A percentile compares a stretch with the other conserved stretches of the same genome.
Evolutionary conservation across 2,888 invertebrate genomes (phyloP).

Genomic region (Drosophila lacicola): DNA sequence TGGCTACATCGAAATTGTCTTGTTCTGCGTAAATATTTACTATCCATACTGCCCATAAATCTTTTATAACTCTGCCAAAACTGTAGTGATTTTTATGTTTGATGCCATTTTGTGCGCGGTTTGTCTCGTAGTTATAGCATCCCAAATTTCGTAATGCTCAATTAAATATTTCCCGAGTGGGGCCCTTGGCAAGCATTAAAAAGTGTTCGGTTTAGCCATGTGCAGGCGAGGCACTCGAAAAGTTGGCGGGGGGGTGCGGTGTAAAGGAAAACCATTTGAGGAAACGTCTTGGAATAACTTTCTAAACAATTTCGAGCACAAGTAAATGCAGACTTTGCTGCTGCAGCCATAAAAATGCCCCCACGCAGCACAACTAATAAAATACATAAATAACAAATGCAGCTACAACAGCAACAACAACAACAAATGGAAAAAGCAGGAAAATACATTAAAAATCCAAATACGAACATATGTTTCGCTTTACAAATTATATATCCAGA

Average conservation of each 20-base stretch:
- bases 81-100: neutral
- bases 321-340: conserved; percentile 22
- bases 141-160: neutral
- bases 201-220: neutral
- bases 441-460: conserved; percentile 66
- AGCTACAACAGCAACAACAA: conserved; percentile 6
- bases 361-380: conserved; percentile 66
- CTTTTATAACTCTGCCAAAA: neutral
- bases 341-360: conserved; percentile 46
- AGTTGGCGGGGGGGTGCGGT: neutral
- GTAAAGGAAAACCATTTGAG: conserved; percentile 18
- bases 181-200: too few species aligned
- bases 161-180: too few species aligned
- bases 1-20: too few species aligned
- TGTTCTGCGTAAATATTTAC: too few species aligned
- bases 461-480: conserved; percentile 76
- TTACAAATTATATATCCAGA: conserved; percentile 77
- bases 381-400: conserved; percentile 64
- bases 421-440: conserved; percentile 32
- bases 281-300: conserved; percentile 56
- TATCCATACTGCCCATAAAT: neutral
- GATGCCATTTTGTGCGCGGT: neutral
- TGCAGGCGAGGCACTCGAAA: conserved; percentile 6
- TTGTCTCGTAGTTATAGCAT: neutral
- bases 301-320: conserved; percentile 54